Evolutionary conservation across 2,113 vertebrate genomes (phyloP).

Genomic region (Seriola dumerili): DNA sequence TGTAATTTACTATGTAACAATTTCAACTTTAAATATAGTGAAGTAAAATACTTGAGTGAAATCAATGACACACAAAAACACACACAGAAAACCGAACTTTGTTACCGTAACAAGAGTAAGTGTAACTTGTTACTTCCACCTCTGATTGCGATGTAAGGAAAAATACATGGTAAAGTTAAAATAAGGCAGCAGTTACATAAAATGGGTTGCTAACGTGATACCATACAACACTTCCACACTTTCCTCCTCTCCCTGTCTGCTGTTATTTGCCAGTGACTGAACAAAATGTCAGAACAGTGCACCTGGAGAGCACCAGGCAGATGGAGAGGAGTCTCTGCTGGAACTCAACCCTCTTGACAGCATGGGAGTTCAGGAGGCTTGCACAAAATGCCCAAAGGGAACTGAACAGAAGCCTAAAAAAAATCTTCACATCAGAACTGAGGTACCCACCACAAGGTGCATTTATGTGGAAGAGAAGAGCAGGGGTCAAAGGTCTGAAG

Average conservation of each 20-base stretch:
- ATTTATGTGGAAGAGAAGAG: conserved; percentile 29
- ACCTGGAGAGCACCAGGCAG: conserved; percentile 51
- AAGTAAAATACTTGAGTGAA: no score
- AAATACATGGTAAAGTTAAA: conserved; percentile 12
- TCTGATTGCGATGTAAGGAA: neutral
- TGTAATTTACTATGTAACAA: no score
- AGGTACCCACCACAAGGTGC: conserved; percentile 10
- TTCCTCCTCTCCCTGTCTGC: conserved; percentile 19
- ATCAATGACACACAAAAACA: no score
- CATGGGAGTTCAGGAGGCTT: conserved; percentile 36
- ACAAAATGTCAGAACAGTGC: conserved; percentile 64
- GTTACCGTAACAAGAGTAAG: no score
- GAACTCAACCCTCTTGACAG: conserved; percentile 55
- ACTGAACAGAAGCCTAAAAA: conserved; percentile 16
- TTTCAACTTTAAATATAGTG: no score
- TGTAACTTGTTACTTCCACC: no score
- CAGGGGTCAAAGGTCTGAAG: neutral
- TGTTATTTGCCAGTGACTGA: conserved; percentile 55
- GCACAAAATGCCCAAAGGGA: conserved; percentile 41
- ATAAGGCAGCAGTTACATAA: conserved; percentile 23
- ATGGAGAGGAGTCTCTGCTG: conserved; percentile 60
- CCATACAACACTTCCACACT: neutral
- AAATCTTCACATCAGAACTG: conserved; percentile 19
- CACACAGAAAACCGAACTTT: no score
- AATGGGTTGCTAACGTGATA: conserved; percentile 9